Conservation (phyloP, 2,888 invertebrate species). For the Selenia dentaria region DNA sequence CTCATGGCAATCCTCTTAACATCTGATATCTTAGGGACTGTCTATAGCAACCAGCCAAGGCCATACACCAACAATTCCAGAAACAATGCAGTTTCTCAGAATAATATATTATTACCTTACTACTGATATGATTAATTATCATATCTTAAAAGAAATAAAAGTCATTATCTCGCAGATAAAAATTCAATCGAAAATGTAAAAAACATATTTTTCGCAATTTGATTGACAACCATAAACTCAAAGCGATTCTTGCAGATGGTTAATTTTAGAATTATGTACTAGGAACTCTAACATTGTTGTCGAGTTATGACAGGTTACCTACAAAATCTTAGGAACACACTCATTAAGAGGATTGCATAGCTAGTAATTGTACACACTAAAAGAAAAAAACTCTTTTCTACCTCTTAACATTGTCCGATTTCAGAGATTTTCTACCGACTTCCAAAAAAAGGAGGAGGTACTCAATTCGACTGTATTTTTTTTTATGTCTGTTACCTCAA, state of each 20-base stretch:
- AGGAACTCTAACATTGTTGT: constrained; percentile 7
- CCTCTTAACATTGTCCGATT: too few relatives aligned
- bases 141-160: constrained; percentile 37
- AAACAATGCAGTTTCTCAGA: constrained; percentile 31
- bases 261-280: constrained; percentile 19
- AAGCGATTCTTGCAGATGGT: constrained; percentile 4
- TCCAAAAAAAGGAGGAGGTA: too few relatives aligned
- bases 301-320: constrained; percentile 4
- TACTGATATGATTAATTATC: constrained; percentile 45
- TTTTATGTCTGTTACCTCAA: too few relatives aligned
- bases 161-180: constrained; percentile 40
- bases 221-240: constrained; percentile 22
- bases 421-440: too few relatives aligned
- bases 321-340: neutral
- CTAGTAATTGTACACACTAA: too few relatives aligned
- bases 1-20: too few relatives aligned
- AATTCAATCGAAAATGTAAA: constrained; percentile 4
- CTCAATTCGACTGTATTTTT: too few relatives aligned
- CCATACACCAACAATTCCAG: constrained; percentile 5
- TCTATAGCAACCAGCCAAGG: too few relatives aligned
- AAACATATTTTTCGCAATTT: constrained; percentile 7
- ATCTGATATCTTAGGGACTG: too few relatives aligned
- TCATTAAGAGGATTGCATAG: too few relatives aligned
- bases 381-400: too few relatives aligned
- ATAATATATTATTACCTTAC: constrained; percentile 32